Percentiles rank a stretch among this genome's conserved stretches.
phyloP scores from a whole-genome alignment of 2,113 vertebrate genomes.

The Solea solea region DNA sequence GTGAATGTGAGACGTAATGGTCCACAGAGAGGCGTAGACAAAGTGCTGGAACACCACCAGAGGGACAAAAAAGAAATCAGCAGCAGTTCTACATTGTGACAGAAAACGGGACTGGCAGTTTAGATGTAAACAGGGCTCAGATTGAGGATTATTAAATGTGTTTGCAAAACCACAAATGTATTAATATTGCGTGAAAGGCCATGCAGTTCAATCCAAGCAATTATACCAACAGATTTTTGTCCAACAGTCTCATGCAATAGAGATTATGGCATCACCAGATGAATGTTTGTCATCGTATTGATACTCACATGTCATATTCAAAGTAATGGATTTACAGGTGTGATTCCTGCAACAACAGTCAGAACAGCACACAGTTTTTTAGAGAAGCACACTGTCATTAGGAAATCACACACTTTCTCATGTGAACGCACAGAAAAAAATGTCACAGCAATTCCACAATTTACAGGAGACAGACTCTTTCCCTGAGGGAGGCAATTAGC shows the following conservation, averaged over 20 bases:
- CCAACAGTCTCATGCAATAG: conserved; percentile 15
- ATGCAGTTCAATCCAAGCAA: conserved; percentile 6
- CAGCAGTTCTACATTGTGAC: conserved; percentile 6
- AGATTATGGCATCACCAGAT: conserved; percentile 54
- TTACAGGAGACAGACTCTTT: conserved; percentile 37
- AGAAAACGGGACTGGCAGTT: conserved; percentile 39
- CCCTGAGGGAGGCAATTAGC: conserved; percentile 75
- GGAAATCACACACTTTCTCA: conserved; percentile 32
- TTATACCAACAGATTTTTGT: conserved; percentile 30
- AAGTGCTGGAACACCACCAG: conserved; percentile 3
- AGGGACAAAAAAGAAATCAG: neutral
- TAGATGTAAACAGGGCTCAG: conserved; percentile 39
- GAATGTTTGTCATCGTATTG: too few relatives aligned
- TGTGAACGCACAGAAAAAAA: conserved; percentile 27
- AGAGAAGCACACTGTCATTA: neutral
- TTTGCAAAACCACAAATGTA: too few relatives aligned
- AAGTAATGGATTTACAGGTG: too few relatives aligned
- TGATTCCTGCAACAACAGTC: neutral
- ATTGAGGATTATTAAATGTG: conserved; percentile 10
- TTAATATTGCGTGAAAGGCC: conserved; percentile 1
- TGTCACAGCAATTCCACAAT: conserved; percentile 26
- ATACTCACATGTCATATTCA: too few relatives aligned
- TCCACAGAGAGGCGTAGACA: conserved; percentile 15
- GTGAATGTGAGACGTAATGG: conserved; percentile 25
- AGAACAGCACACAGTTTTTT: conserved; percentile 10